phyloP scores from a whole-genome alignment of 23 tunicate genomes.

The Corella eumyota region DNA sequence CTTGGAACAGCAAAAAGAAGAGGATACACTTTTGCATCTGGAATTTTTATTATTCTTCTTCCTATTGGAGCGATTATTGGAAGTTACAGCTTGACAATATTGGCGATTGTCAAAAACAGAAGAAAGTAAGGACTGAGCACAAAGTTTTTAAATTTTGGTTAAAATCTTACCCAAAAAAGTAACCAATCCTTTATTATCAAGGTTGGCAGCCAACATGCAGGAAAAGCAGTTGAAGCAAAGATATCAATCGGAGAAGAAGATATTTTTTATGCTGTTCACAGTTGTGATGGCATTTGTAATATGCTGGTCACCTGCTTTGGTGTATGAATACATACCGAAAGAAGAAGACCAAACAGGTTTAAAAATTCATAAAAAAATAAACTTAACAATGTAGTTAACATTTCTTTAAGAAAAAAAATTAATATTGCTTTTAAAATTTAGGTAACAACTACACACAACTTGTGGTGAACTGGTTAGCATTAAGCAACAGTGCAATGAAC shows the following conservation, averaged over 20 bases:
- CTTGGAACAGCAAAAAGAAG: conserved; percentile 14
- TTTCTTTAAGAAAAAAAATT: no score
- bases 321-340: conserved; percentile 9
- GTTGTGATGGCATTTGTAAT: conserved; percentile 16
- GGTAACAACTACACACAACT: background rate
- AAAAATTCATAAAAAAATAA: no score
- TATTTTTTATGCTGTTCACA: conserved; percentile 13
- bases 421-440: background rate
- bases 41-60: conserved; percentile 19
- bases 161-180: background rate
- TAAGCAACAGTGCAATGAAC: conserved; percentile 41
- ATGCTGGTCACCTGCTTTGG: conserved; percentile 27
- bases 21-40: conserved; percentile 28
- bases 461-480: conserved; percentile 24
- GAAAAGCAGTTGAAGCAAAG: conserved; percentile 13
- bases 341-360: no score
- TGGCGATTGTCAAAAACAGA: conserved; percentile 24
- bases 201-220: conserved; percentile 1
- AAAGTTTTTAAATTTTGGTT: background rate
- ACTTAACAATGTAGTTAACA: no score
- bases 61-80: conserved; percentile 15
- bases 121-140: conserved; percentile 22
- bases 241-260: conserved; percentile 13
- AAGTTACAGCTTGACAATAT: conserved; percentile 16
- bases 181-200: background rate